A percentile compares a stretch with the other conserved stretches of the same genome.
Evolutionary conservation across 2,113 vertebrate species (phyloP).

Genomic region (Psittacula cyanocephala): DNA sequence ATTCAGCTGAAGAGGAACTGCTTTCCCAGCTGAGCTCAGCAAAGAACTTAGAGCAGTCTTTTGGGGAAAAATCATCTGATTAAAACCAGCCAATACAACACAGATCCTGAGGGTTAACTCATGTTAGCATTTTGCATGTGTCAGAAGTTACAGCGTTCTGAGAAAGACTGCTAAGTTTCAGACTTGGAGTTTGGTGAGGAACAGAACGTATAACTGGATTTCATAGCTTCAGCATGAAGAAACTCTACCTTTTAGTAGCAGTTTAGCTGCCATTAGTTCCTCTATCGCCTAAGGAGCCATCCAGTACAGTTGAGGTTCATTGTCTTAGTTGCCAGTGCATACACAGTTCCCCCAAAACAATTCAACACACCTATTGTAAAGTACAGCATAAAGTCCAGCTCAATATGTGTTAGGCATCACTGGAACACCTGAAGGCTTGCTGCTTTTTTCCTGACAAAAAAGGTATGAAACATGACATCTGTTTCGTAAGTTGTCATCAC

Average conservation of each 20-base stretch:
- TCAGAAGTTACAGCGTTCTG: conserved; percentile 63
- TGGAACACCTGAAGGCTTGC: conserved; percentile 85
- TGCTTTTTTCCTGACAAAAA: conserved; percentile 84
- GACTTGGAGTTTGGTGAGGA: conserved; percentile 42
- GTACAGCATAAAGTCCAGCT: conserved; percentile 79
- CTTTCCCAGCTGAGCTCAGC: conserved; percentile 56
- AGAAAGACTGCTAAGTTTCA: conserved; percentile 54
- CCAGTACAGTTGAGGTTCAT: conserved; percentile 75
- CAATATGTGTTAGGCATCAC: conserved; percentile 80
- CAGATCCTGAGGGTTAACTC: conserved; percentile 64
- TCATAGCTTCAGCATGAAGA: conserved; percentile 67
- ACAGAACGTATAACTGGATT: conserved; percentile 31
- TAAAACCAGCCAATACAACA: conserved; percentile 53
- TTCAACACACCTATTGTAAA: conserved; percentile 77
- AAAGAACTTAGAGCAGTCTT: conserved; percentile 58
- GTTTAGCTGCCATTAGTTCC: conserved; percentile 79
- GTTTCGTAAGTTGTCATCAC: conserved; percentile 69
- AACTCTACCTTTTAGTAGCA: conserved; percentile 64
- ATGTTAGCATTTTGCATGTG: conserved; percentile 44
- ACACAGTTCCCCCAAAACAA: conserved; percentile 74
- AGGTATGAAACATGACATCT: conserved; percentile 80
- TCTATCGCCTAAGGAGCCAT: conserved; percentile 64
- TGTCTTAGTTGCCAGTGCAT: conserved; percentile 77
- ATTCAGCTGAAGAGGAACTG: conserved; percentile 56
- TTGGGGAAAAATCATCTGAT: conserved; percentile 36